phyloP scores from a whole-genome alignment of 64 coral and sea anemone genomes.

The Porites lutea region DNA sequence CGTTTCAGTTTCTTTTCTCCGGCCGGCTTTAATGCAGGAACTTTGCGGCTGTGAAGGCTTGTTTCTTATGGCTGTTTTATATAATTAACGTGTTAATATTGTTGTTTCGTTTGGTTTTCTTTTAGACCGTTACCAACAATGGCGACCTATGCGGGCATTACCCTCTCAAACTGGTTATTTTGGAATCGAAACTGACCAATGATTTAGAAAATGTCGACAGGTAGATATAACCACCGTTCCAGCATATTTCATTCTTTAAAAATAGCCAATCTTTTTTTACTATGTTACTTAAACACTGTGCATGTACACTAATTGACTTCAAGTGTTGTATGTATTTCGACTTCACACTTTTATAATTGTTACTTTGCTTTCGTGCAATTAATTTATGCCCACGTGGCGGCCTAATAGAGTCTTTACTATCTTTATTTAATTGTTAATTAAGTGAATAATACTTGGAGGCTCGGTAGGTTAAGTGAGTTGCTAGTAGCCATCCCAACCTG shows the following conservation, averaged over 20 bases:
- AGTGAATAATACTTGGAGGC: too few relatives aligned
- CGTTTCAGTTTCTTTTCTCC: not conserved
- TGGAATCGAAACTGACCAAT: conserved; percentile 65
- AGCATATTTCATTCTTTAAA: too few relatives aligned
- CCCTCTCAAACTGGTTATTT: conserved; percentile 91
- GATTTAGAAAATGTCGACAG: conserved; percentile 43
- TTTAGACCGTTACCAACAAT: conserved; percentile 86
- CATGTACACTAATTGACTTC: too few relatives aligned
- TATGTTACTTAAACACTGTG: too few relatives aligned
- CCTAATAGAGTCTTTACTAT: too few relatives aligned
- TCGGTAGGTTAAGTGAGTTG: too few relatives aligned
- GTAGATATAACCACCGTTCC: not conserved
- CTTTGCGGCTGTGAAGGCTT: not conserved
- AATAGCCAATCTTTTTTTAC: too few relatives aligned
- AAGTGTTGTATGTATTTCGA: not conserved
- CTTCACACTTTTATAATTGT: not conserved
- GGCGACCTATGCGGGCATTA: conserved; percentile 96
- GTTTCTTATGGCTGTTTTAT: not conserved
- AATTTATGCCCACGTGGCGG: conserved; percentile 13
- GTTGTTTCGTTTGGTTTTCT: conserved; percentile 9
- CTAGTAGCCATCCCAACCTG: too few relatives aligned
- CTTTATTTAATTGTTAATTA: too few relatives aligned
- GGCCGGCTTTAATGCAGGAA: not conserved
- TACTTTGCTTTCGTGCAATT: conserved; percentile 4
- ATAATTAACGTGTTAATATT: not conserved